Base-by-base conservation (phyloP, 2,113 vertebrate species). In the Dissostichus mawsoni region DNA sequence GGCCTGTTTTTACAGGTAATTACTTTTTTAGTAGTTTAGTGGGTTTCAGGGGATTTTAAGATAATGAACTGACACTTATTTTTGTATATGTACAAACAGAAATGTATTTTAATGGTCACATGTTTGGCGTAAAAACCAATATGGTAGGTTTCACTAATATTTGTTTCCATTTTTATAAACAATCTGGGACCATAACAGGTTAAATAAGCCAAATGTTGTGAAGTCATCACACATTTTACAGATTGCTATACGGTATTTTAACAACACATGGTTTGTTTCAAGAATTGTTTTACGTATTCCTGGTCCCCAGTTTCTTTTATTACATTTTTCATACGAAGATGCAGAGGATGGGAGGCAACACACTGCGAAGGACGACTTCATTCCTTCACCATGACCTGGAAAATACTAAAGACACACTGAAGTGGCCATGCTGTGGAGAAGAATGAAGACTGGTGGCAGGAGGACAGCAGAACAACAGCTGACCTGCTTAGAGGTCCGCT, bases 371-470 rank as follows among this genome's bases (percentile, higher is more conserved):
- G 79, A 59, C 12, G 1, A 36, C 16, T 75, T n/a, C 9, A 81
- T 79, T 65, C n/a, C 59, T 87, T 82, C 75, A 74, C 48, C 69
- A 56, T 93, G 92, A 93, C 91, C 92, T 90, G 87, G 83, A 91
- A 87, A 92, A 84, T n/a, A 80, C 78, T 81, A 79, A 86, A 90
- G 78, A 80, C 10, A 57, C 50, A 5, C 36, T 82, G 29, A 92
- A 91, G 82, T 85, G 84, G 47, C 81, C 72, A 85, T 78, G 65
- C 50, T 44, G 23, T 78, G 6, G 17, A 70, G 65, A 53, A 79
- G 72, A 83, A 78, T 48, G 58, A 23, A 41, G 53, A 56, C 69
- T 74, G 81, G 82, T 91, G 85, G 70, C 59, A 80, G n/a, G 16
- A 48, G 62, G 55, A 71, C 80, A 78, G 53, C 57, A 11, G 61